Evolutionary conservation across 1,140 invertebrate species (phyloP), one percentile per base, ranked within the genome.

Genomic region (Drusus annulatus): DNA sequence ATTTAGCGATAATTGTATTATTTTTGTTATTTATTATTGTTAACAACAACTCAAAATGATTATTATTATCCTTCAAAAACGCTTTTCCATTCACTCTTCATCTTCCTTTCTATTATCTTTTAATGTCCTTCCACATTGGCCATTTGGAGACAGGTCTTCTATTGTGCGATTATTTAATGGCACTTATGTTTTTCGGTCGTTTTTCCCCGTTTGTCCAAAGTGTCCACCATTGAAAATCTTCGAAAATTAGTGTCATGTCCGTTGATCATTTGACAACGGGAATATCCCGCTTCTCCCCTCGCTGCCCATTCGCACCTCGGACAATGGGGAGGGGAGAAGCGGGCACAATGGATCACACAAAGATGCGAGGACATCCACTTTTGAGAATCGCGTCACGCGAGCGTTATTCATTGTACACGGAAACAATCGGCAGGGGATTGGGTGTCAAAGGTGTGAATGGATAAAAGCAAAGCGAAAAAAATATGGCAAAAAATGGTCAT

Each of bases 371-470:
- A 58, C 54, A 58, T 58, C 54, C 54, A 58, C 54, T n/a, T 58
- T 21, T 21, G n/a, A 58, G 19, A 10, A n/a, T 36, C 31, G 31
- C 15, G n/a, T 58, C 62, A 65, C 21, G 62, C 62, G 62, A 25
- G 62, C 5, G 62, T 65, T 25, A 65, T 65, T 65, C 25, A 65
- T 65, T 28, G 62, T 25, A 25, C 31, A 25, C 1, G 23, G 62
- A 65, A 31, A 65, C 28, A 65, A 65, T 65, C 62, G 62, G 28
- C 16, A 28, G 62, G 62, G 28, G n/a, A 65, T 65, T 65, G 62
- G 13, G 62, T 65, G 62, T 65, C 62, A 65, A 65, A 65, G 62
- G 28, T 31, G 23, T 25, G 21, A 65, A 28, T 10, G 62, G 28
- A 65, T 25, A 17, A 36, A 7, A 36, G 31, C 4, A 36, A 36